Conservation (phyloP, 2,113 vertebrate genomes). For the Chlamydotis undulata region DNA sequence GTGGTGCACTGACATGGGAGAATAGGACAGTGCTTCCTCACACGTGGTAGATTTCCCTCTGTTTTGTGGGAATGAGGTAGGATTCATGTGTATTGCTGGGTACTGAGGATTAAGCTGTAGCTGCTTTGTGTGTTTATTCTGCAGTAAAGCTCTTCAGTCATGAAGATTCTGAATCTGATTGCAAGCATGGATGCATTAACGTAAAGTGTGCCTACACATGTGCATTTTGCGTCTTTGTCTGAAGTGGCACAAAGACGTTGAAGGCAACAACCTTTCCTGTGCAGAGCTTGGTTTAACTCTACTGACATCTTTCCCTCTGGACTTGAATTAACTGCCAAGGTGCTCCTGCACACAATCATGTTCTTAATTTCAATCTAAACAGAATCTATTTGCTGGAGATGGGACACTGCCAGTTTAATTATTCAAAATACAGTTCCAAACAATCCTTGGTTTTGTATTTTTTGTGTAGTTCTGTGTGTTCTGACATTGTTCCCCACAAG, state of each 20-base stretch:
- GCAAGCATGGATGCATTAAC: background rate
- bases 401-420: background rate
- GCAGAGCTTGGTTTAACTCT: background rate
- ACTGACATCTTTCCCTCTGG: background rate
- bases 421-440: background rate
- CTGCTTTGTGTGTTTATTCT: background rate
- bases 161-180: background rate
- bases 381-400: background rate
- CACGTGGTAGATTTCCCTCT: background rate
- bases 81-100: background rate
- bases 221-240: background rate
- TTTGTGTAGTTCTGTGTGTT: background rate
- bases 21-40: background rate
- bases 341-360: background rate
- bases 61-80: no score
- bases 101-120: background rate
- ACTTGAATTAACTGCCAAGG: background rate
- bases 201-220: background rate
- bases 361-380: background rate
- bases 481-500: background rate
- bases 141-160: background rate
- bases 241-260: background rate
- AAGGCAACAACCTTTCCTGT: background rate
- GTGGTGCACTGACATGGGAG: fast-evolving
- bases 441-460: background rate